These are phyloP conservation scores for Lates calcarifer DNA, from an alignment of 2,113 vertebrate species.

Conservation along the genomic window DNA sequence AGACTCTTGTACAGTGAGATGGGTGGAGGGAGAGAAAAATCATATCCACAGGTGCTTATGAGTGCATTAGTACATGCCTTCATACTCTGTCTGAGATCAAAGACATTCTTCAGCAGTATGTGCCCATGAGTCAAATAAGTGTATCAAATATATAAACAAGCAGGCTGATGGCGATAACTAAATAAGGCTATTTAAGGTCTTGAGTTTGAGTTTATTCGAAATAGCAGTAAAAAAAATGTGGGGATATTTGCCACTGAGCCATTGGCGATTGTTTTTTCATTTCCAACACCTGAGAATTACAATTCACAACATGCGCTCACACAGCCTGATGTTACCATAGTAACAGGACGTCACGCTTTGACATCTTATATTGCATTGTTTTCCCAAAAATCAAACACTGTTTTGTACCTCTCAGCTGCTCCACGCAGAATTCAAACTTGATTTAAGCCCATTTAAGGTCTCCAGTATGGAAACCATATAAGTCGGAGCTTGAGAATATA, in stretches of 20 bases:
- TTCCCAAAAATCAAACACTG: constrained; percentile 2
- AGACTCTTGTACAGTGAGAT: constrained; percentile 43
- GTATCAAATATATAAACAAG: neutral
- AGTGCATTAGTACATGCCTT: neutral
- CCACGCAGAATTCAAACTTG: neutral
- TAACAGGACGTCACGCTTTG: constrained; percentile 40
- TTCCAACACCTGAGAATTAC: constrained; percentile 35
- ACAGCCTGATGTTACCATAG: constrained; percentile 57
- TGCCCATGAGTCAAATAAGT: neutral
- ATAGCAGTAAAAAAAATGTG: neutral
- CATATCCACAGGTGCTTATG: constrained; percentile 34
- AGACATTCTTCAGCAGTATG: neutral
- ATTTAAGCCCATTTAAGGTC: neutral
- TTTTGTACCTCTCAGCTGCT: neutral
- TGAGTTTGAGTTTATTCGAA: neutral
- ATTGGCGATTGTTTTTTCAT: neutral
- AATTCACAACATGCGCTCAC: constrained; percentile 45
- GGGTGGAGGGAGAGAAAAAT: constrained; percentile 18
- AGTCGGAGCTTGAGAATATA: neutral
- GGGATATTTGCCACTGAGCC: neutral
- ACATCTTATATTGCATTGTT: constrained; percentile 5
- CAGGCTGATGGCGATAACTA: neutral
- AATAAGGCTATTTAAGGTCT: neutral
- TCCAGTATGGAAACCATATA: neutral
- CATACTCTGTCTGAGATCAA: constrained; percentile 2